Evolutionary conservation across 2,888 invertebrate genomes (phyloP).

Genomic region (Melieria omissa): DNA sequence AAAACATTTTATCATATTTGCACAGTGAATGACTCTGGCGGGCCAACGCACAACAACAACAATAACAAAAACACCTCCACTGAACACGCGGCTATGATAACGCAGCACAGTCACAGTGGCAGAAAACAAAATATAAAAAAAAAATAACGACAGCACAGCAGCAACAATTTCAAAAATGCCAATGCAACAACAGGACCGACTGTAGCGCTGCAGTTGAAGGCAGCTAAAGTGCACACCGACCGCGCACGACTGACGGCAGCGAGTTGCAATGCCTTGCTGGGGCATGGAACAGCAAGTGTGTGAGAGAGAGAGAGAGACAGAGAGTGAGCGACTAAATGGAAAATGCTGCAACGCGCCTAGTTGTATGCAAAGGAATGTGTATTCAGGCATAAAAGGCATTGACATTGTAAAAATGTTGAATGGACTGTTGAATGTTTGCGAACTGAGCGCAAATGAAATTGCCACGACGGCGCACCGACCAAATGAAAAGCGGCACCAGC

Average conservation of each 20-base stretch:
- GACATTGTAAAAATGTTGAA: constrained; percentile 55
- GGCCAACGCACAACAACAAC: constrained; percentile 39
- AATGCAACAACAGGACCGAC: constrained; percentile 44
- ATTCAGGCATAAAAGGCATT: constrained; percentile 58
- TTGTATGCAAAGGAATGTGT: constrained; percentile 53
- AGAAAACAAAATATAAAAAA: constrained; percentile 30
- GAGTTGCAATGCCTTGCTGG: not conserved
- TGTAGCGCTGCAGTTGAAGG: constrained; percentile 2
- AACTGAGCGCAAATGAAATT: no score
- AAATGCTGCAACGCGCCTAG: constrained; percentile 44
- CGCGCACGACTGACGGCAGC: not conserved
- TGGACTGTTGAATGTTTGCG: constrained; percentile 36
- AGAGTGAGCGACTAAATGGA: constrained; percentile 1
- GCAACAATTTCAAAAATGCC: constrained; percentile 50
- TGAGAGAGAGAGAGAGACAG: not conserved
- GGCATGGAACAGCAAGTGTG: not conserved
- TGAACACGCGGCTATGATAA: no score
- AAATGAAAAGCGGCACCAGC: no score
- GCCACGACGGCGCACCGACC: no score
- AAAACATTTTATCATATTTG: constrained; percentile 46
- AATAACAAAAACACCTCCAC: constrained; percentile 19
- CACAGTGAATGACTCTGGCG: constrained; percentile 48
- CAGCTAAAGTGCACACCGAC: constrained; percentile 18
- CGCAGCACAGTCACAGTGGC: not conserved
- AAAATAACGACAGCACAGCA: constrained; percentile 25